A percentile compares a stretch with the other conserved stretches of the same genome.
These are phyloP conservation scores for Drosophila rubida DNA, from an alignment of 2,888 invertebrate genomes.

Conservation along the genomic window DNA sequence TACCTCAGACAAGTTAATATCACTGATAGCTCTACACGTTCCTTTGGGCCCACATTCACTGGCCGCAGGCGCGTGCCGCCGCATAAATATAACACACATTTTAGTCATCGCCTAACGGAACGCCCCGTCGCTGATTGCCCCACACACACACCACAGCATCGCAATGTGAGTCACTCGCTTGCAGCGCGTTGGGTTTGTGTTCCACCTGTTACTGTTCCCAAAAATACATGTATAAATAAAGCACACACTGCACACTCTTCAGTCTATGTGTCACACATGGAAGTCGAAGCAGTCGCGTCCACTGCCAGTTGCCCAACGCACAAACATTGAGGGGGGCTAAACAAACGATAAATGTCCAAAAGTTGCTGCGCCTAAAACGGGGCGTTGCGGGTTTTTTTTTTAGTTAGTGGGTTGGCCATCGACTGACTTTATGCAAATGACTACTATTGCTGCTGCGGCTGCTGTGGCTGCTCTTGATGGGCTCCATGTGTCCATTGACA, in stretches of 20 bases:
- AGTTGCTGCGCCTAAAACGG: slow-evolving; percentile 56
- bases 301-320: slow-evolving; percentile 66
- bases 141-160: slow-evolving; percentile 17
- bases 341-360: slow-evolving; percentile 43
- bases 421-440: slow-evolving; percentile 63
- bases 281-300: slow-evolving; percentile 40
- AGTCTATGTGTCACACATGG: slow-evolving; percentile 61
- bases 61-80: slow-evolving; percentile 62
- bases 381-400: slow-evolving; percentile 16
- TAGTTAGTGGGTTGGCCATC: slow-evolving; percentile 46
- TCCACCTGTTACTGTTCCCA: slow-evolving; percentile 65
- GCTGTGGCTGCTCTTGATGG: slow-evolving; percentile 49
- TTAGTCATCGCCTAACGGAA: slow-evolving; percentile 50
- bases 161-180: slow-evolving; percentile 44
- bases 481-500: slow-evolving; percentile 52
- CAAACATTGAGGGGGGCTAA: slow-evolving; percentile 51
- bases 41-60: slow-evolving; percentile 30
- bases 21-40: slow-evolving; percentile 34
- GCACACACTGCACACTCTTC: too few relatives aligned
- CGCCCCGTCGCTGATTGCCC: slow-evolving; percentile 53
- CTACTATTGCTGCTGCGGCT: slow-evolving; percentile 8
- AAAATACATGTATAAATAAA: slow-evolving; percentile 14
- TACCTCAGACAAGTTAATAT: slow-evolving; percentile 32
- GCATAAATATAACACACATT: slow-evolving; percentile 55
- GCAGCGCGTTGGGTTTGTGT: slow-evolving; percentile 40